phyloP scores from a whole-genome alignment of 2,888 invertebrate genomes.

The Rhamnusium bicolor region DNA sequence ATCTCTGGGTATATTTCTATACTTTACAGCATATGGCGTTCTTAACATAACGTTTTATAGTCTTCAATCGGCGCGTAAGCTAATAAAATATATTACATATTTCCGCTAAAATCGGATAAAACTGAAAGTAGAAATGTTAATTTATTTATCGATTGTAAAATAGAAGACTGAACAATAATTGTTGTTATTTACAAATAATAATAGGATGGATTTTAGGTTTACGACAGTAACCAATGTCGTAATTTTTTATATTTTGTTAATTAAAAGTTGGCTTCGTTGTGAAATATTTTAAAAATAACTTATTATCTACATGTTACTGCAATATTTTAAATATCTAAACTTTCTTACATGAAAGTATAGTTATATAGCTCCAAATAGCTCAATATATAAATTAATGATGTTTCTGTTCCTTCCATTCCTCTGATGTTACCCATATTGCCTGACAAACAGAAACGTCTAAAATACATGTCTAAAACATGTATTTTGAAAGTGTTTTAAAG shows the following conservation, averaged over 20 bases:
- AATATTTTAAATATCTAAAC: too few relatives aligned
- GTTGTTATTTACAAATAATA: neutral
- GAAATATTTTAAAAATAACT: neutral
- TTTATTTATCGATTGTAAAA: slow-evolving; percentile 2
- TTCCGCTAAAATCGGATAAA: neutral
- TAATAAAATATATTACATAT: neutral
- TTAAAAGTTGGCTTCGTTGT: neutral
- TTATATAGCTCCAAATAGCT: too few relatives aligned
- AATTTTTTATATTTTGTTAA: neutral
- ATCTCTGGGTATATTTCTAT: too few relatives aligned
- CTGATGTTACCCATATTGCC: too few relatives aligned
- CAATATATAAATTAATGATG: too few relatives aligned
- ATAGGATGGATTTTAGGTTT: neutral
- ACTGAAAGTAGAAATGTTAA: neutral
- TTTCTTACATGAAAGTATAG: too few relatives aligned
- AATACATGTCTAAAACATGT: too few relatives aligned
- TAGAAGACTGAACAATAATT: slow-evolving; percentile 1
- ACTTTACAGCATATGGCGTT: too few relatives aligned
- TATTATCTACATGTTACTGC: neutral
- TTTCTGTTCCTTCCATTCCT: too few relatives aligned
- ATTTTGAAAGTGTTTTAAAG: too few relatives aligned
- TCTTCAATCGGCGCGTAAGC: neutral
- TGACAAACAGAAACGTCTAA: too few relatives aligned
- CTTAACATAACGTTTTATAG: too few relatives aligned
- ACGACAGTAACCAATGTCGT: neutral